Evolutionary conservation across 2,888 invertebrate genomes (phyloP).

Genomic region (Eilema depressum): DNA sequence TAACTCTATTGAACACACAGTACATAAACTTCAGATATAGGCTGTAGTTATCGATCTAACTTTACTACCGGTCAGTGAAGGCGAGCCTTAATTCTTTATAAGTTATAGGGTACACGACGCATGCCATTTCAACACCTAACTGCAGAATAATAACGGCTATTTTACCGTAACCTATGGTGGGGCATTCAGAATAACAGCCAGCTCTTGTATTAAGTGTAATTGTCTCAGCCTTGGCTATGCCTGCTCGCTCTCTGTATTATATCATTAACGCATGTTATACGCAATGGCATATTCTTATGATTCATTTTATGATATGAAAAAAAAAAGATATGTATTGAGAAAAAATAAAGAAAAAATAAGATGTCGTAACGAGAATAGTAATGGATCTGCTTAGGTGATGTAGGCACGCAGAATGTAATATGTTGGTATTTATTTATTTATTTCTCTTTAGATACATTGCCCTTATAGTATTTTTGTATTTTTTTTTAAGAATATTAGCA

Average conservation of each 20-base stretch:
- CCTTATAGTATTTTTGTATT: too few relatives aligned
- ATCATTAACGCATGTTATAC: background rate
- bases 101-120: constrained; percentile 20
- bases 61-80: constrained; percentile 11
- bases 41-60: constrained; percentile 11
- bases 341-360: background rate
- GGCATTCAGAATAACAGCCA: constrained; percentile 18
- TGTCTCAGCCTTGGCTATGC: constrained; percentile 11
- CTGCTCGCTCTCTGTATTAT: background rate
- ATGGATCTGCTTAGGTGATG: too few relatives aligned
- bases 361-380: too few relatives aligned
- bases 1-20: background rate
- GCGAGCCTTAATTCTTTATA: constrained; percentile 19
- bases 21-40: background rate
- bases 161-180: constrained; percentile 11
- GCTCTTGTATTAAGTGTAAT: constrained; percentile 16
- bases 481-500: too few relatives aligned
- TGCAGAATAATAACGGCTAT: constrained; percentile 5
- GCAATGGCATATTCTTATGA: background rate
- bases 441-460: too few relatives aligned
- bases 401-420: too few relatives aligned
- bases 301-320: background rate
- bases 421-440: too few relatives aligned
- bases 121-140: constrained; percentile 13
- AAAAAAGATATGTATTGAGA: background rate